These are phyloP conservation scores for Aphelinus atriplicis DNA, from an alignment of 1,140 invertebrate species.

Conservation along the genomic window DNA sequence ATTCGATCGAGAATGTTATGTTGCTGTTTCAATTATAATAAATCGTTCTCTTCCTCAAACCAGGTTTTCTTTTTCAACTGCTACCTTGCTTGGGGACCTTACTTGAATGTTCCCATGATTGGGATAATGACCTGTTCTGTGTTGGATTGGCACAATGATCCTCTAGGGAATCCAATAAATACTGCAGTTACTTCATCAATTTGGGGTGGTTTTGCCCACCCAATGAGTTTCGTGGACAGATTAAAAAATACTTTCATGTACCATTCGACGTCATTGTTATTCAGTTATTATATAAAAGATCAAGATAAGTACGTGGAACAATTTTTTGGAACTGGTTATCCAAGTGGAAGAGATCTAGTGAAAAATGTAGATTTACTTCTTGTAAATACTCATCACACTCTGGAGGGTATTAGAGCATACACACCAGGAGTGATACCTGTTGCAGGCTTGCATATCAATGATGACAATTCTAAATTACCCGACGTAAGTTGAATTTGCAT, in stretches of 20 bases:
- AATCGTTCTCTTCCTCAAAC: constrained; percentile 50
- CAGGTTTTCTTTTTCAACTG: constrained; percentile 56
- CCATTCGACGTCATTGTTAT: constrained; percentile 25
- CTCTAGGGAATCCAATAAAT: constrained; percentile 70
- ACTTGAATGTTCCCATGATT: constrained; percentile 70
- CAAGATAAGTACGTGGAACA: constrained; percentile 51
- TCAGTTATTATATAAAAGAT: constrained; percentile 37
- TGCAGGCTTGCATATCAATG: constrained; percentile 68
- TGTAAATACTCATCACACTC: constrained; percentile 68
- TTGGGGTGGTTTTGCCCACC: constrained; percentile 56
- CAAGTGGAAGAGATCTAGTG: constrained; percentile 58
- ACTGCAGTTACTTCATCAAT: constrained; percentile 65
- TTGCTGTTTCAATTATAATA: constrained; percentile 1
- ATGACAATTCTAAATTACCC: constrained; percentile 40
- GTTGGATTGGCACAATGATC: constrained; percentile 69
- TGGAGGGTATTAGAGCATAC: constrained; percentile 63
- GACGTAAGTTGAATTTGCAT: constrained; percentile 41
- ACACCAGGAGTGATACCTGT: constrained; percentile 68
- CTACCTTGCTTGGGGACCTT: constrained; percentile 67
- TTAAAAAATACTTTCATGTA: constrained; percentile 46
- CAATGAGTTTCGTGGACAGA: constrained; percentile 74
- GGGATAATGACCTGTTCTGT: constrained; percentile 68
- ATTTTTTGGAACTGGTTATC: constrained; percentile 58
- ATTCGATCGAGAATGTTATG: neutral
- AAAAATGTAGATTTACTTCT: constrained; percentile 65